Percentiles rank a stretch among this genome's conserved stretches.
Conservation (phyloP, 2,888 invertebrate species). For the Mesorhabditis sp. region DNA sequence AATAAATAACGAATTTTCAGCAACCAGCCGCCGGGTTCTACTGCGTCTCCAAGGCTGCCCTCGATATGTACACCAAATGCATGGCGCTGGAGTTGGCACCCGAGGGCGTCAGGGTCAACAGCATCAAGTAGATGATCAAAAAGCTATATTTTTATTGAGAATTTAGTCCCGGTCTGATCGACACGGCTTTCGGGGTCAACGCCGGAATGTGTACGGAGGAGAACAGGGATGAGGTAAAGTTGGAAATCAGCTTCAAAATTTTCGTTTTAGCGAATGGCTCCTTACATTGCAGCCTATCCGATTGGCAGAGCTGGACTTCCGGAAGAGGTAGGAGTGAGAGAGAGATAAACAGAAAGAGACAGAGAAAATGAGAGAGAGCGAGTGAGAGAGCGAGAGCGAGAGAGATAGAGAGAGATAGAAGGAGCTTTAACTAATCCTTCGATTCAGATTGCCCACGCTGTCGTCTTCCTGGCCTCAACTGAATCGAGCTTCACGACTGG, state of each 20-base stretch:
- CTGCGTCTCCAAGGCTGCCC: background rate
- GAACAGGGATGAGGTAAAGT: slow-evolving; percentile 68
- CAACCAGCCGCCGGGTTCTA: background rate
- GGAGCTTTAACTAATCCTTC: too few species aligned
- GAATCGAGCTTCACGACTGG: slow-evolving; percentile 83
- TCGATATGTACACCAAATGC: slow-evolving; percentile 89
- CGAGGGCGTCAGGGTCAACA: slow-evolving; percentile 74
- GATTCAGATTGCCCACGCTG: slow-evolving; percentile 69
- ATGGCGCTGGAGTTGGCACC: slow-evolving; percentile 72
- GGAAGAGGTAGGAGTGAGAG: background rate
- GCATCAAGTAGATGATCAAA: slow-evolving; percentile 68
- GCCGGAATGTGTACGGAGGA: slow-evolving; percentile 76
- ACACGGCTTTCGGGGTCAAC: slow-evolving; percentile 79
- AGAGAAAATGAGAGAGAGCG: too few species aligned
- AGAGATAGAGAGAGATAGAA: too few species aligned
- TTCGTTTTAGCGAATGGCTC: background rate
- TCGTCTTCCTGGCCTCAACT: slow-evolving; percentile 84
- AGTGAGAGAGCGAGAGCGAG: too few species aligned
- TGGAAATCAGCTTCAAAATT: background rate
- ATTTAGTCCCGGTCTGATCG: slow-evolving; percentile 76
- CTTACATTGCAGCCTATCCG: background rate
- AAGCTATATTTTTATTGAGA: background rate
- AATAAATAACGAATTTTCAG: background rate
- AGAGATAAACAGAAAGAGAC: too few species aligned
- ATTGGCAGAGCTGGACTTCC: background rate